phyloP scores from a whole-genome alignment of 2,888 invertebrate genomes.

The Caenorhabditis japonica region DNA sequence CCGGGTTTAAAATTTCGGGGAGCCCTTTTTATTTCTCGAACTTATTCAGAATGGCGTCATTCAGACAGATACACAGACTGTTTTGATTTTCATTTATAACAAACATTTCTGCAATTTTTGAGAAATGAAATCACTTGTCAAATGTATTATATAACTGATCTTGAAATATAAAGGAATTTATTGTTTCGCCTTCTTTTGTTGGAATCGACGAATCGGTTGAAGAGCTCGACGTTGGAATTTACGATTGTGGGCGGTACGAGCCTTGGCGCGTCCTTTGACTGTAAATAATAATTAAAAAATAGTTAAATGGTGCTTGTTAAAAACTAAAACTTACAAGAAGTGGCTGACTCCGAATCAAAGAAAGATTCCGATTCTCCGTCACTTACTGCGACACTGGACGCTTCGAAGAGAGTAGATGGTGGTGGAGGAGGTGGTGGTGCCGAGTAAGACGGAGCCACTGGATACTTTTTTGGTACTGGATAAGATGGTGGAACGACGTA shows the following conservation, averaged over 20 bases:
- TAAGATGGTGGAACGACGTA: conserved; percentile 9
- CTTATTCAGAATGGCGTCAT: too few relatives aligned
- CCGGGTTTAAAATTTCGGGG: too few relatives aligned
- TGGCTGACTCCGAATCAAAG: conserved; percentile 1
- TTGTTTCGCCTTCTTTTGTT: conserved; percentile 30
- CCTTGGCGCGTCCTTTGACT: too few relatives aligned
- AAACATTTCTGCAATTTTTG: too few relatives aligned
- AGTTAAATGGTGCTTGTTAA: background rate
- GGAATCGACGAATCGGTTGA: conserved; percentile 30
- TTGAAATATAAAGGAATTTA: too few relatives aligned
- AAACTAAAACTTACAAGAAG: conserved; percentile 10
- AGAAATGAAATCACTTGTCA: too few relatives aligned
- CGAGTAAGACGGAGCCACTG: conserved; percentile 14
- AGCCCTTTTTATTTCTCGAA: too few relatives aligned
- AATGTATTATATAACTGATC: too few relatives aligned
- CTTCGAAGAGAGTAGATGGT: background rate
- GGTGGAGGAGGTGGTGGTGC: conserved; percentile 12
- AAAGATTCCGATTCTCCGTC: background rate
- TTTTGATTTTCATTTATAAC: too few relatives aligned
- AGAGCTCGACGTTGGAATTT: conserved; percentile 32
- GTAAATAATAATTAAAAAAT: too few relatives aligned
- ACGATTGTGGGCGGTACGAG: conserved; percentile 22
- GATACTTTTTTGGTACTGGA: conserved; percentile 16
- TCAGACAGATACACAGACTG: too few relatives aligned
- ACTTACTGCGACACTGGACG: too few relatives aligned